Percentiles rank a stretch among this genome's conserved stretches.
These are phyloP conservation scores for Whitmania pigra DNA, from an alignment of 1,140 invertebrate genomes.

Conservation along the genomic window DNA sequence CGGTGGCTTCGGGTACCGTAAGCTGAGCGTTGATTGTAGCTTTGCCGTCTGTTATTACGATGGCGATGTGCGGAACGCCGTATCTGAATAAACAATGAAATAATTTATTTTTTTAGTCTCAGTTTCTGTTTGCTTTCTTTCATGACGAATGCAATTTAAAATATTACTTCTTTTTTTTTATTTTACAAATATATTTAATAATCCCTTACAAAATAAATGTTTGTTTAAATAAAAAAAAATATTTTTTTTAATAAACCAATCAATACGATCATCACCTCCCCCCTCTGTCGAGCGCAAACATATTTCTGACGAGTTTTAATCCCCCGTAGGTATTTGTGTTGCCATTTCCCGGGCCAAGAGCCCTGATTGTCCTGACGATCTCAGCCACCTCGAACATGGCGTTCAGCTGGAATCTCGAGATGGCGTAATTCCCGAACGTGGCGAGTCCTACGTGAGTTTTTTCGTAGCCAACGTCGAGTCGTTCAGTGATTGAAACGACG, in stretches of 20 bases:
- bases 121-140: neutral
- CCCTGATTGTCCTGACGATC: neutral
- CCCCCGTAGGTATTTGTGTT: conserved; percentile 11
- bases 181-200: too few species aligned
- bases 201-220: neutral
- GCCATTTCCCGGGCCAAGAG: conserved; percentile 3
- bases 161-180: too few species aligned
- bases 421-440: conserved; percentile 12
- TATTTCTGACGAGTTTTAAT: conserved; percentile 9
- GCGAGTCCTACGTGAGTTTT: neutral
- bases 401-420: neutral
- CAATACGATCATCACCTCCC: neutral
- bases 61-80: conserved; percentile 33
- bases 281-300: conserved; percentile 4
- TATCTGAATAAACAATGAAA: conserved; percentile 18
- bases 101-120: neutral
- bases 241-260: neutral
- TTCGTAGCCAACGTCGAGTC: neutral
- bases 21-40: conserved; percentile 28
- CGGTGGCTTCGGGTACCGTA: conserved; percentile 26
- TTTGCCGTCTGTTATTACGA: conserved; percentile 35
- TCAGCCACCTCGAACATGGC: neutral
- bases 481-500: conserved; percentile 16
- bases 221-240: neutral
- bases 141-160: too few species aligned